A percentile compares a stretch with the other conserved stretches of the same genome.
These are phyloP conservation scores for Pandemis corylana DNA, from an alignment of 2,888 invertebrate genomes.

Conservation along the genomic window DNA sequence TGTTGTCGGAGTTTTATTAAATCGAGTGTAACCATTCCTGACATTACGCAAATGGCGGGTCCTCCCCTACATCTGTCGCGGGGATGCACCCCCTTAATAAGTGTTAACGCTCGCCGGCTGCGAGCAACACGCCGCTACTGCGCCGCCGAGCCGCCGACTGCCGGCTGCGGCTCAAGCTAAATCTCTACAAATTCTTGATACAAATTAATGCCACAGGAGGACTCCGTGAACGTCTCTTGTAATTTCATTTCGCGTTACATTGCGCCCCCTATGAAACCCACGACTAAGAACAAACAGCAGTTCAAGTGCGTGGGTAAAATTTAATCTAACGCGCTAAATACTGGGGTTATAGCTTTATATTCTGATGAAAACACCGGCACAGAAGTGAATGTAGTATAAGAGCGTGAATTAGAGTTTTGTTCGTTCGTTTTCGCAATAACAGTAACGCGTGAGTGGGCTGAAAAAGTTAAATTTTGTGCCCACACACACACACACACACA, in stretches of 20 bases:
- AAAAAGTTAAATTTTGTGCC: neutral
- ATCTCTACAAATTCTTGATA: conserved; percentile 85
- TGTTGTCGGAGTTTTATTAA: conserved; percentile 84
- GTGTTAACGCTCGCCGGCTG: conserved; percentile 84
- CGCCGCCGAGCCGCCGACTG: conserved; percentile 44
- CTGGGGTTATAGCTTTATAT: conserved; percentile 46
- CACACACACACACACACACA: too few species aligned
- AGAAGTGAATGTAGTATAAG: neutral
- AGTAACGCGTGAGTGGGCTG: neutral
- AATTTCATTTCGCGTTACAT: conserved; percentile 77
- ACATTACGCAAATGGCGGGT: conserved; percentile 84
- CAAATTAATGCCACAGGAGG: conserved; percentile 81
- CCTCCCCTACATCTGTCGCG: conserved; percentile 85
- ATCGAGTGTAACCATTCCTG: conserved; percentile 85
- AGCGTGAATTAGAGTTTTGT: neutral
- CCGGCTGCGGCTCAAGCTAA: conserved; percentile 73
- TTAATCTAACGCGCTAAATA: conserved; percentile 54
- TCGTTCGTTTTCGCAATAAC: neutral
- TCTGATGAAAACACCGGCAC: conserved; percentile 17
- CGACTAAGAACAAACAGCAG: conserved; percentile 36
- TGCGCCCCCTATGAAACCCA: conserved; percentile 55
- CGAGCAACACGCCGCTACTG: conserved; percentile 69
- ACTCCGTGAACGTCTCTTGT: conserved; percentile 73
- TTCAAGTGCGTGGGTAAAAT: conserved; percentile 48
- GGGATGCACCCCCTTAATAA: conserved; percentile 85